Conservation (phyloP, 2,888 invertebrate genomes). For the Ophraella communa region DNA sequence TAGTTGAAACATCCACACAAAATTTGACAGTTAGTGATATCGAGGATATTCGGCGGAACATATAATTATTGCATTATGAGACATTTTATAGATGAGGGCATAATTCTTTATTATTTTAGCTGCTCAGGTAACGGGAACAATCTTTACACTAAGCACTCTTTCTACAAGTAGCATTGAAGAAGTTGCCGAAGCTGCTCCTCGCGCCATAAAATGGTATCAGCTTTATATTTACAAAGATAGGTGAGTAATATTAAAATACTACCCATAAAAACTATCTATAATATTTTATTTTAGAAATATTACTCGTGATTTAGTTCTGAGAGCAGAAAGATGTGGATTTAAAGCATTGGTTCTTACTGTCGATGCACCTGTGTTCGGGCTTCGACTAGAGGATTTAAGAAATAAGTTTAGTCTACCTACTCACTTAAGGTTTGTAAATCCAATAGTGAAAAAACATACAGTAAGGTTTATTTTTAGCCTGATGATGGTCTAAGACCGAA, state of each 20-base stretch:
- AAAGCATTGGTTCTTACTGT: conserved; percentile 87
- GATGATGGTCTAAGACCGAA: too few species aligned
- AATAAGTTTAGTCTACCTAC: conserved; percentile 84
- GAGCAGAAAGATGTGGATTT: conserved; percentile 85
- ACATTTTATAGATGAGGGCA: background rate
- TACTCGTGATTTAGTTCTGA: conserved; percentile 72
- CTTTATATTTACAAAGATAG: conserved; percentile 88
- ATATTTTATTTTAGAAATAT: conserved; percentile 63
- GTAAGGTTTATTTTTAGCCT: too few species aligned
- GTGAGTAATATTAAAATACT: too few species aligned
- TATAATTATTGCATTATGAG: background rate
- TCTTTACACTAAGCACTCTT: conserved; percentile 85
- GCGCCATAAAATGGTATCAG: conserved; percentile 87
- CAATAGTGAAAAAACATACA: too few species aligned
- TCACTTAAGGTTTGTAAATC: conserved; percentile 75
- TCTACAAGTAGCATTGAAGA: conserved; percentile 89
- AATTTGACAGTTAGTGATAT: too few species aligned
- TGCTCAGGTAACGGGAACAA: conserved; percentile 75
- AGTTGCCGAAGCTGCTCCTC: conserved; percentile 78
- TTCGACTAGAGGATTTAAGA: conserved; percentile 78
- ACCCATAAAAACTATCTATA: background rate
- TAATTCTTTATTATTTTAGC: conserved; percentile 62
- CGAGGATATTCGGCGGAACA: too few species aligned
- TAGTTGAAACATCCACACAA: too few species aligned
- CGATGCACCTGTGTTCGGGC: conserved; percentile 87